These are phyloP conservation scores for Phrixothrix hirtus DNA, from an alignment of 2,888 invertebrate species.

Conservation along the genomic window DNA sequence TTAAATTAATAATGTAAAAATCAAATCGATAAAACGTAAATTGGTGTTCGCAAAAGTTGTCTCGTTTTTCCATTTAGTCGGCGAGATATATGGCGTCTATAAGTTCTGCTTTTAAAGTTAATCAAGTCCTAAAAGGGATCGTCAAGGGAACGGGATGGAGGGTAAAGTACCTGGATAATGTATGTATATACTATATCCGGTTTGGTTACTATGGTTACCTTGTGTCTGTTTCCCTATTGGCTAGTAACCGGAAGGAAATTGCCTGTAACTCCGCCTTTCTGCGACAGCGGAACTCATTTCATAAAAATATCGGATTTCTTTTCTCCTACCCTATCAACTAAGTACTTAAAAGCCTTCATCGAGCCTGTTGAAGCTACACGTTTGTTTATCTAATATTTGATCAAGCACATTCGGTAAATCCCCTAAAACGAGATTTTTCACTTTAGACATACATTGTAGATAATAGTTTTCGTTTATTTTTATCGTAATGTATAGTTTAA, in stretches of 20 bases:
- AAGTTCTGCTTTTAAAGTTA: constrained; percentile 33
- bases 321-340: constrained; percentile 3
- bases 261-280: constrained; percentile 42
- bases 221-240: constrained; percentile 45
- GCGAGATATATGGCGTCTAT: constrained; percentile 28
- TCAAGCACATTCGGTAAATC: neutral
- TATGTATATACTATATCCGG: constrained; percentile 39
- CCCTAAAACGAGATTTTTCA: too few species aligned
- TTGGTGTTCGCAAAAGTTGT: neutral
- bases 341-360: constrained; percentile 1
- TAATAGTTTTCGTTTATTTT: neutral
- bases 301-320: constrained; percentile 25
- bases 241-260: constrained; percentile 50
- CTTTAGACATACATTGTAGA: neutral
- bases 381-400: constrained; percentile 6
- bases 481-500: neutral
- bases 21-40: neutral
- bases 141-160: constrained; percentile 30
- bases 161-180: constrained; percentile 31
- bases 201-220: constrained; percentile 49
- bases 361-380: constrained; percentile 11
- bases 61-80: constrained; percentile 22
- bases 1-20: neutral
- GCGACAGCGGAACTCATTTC: constrained; percentile 40
- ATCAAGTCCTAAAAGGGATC: constrained; percentile 32